These are phyloP conservation scores for Ditylenchus dipsaci DNA, from an alignment of 1,140 invertebrate genomes.

Conservation along the genomic window DNA sequence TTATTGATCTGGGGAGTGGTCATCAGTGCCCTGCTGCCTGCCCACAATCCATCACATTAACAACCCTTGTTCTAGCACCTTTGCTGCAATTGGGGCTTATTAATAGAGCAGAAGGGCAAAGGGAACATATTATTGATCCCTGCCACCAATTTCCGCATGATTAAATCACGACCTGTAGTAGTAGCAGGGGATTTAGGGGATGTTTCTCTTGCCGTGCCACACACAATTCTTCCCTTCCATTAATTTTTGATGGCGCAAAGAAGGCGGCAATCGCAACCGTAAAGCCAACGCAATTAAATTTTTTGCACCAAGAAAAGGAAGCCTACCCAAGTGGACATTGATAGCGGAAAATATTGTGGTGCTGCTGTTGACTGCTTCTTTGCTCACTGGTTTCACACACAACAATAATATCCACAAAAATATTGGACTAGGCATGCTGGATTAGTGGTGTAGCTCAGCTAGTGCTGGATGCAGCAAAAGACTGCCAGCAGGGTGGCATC, in stretches of 20 bases:
- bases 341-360: not conserved
- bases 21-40: not conserved
- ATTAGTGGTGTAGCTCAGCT: too few species aligned
- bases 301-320: not conserved
- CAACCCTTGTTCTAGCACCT: not conserved
- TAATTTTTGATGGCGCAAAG: not conserved
- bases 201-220: not conserved
- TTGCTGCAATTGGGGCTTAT: not conserved
- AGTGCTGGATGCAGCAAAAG: too few species aligned
- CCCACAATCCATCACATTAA: not conserved
- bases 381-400: not conserved
- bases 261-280: not conserved
- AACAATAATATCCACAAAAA: not conserved
- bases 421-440: too few species aligned
- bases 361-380: not conserved
- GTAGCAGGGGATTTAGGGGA: not conserved
- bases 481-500: too few species aligned
- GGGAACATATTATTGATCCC: not conserved
- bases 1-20: not conserved
- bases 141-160: slow-evolving; percentile 3
- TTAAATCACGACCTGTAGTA: not conserved
- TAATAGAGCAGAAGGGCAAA: not conserved
- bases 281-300: not conserved
- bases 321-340: not conserved
- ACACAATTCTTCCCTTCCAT: not conserved